These are phyloP conservation scores for Phenganax marumi DNA, from an alignment of 92 coral and sea anemone genomes.

Conservation along the genomic window DNA sequence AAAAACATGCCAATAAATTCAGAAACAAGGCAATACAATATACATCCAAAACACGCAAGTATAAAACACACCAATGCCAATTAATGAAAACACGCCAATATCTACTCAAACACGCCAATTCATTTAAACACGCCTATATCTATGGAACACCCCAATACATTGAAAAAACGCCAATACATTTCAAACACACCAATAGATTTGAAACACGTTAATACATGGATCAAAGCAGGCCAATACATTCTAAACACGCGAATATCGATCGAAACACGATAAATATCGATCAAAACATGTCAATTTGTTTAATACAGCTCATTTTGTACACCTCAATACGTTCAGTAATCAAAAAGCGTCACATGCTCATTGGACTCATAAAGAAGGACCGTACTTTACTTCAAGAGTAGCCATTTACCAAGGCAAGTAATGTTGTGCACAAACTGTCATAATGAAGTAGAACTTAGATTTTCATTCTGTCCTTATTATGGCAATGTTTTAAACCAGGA, in stretches of 20 bases:
- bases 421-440: conserved; percentile 13
- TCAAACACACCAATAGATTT: not conserved
- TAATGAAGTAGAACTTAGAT: not conserved
- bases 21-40: not conserved
- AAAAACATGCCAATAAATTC: not conserved
- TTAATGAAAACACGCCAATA: conserved; percentile 11
- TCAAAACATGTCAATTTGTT: too few species aligned
- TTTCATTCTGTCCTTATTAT: conserved; percentile 9
- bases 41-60: not conserved
- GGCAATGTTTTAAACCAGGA: not conserved
- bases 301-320: too few species aligned
- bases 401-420: not conserved
- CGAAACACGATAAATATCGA: not conserved
- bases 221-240: not conserved
- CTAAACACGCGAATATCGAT: not conserved
- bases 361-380: too few species aligned
- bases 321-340: too few species aligned
- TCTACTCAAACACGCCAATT: not conserved
- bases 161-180: not conserved
- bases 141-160: not conserved
- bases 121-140: not conserved
- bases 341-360: too few species aligned
- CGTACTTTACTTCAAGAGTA: not conserved
- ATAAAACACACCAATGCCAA: not conserved
- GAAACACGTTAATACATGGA: not conserved